Base-by-base conservation (phyloP, 2,113 vertebrate genomes). In the Xiphophorus hellerii region DNA sequence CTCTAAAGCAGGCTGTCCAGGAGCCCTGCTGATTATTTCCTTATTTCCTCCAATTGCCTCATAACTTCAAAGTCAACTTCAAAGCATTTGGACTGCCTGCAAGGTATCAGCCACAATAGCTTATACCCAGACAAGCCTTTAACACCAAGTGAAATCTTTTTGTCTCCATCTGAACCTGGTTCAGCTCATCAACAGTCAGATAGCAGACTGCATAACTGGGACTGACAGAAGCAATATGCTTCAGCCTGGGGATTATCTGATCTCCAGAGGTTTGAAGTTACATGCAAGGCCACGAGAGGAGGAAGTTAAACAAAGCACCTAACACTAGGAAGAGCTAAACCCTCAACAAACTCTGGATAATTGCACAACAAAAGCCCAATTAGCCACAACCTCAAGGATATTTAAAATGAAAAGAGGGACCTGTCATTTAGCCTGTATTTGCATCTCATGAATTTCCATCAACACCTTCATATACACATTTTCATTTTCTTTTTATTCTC, bases 281-380 rank as follows among this genome's bases (percentile, higher is more conserved):
- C 82, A 88, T 27, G 39, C 67, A 30, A 83, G 85, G 87, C 88
- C 83, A 82, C 61, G 61, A 87, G 82, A 79, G 76, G 81, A 84
- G 87, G 84, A 92, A 87, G 87, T 93, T 87, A 91, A 94, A 95
- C 91, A 94, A 93, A 92, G 86, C 84, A 80, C 87, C 92, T 88
- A 83, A 67, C 73, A 62, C 31, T 64, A 68, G 62, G 71, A 74
- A 80, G 62, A 33, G 69, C 75, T 93, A 94, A 95, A 92, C 80
- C 92, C 87, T 90, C 80, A 86, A 88, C 83, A 94, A 95, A 94
- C 93, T 87, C 79, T 63, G 84, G 37, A 30, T 95, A 94, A 95
- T 94, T 91, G 88, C 88, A 87, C 90, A 93, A 95, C 94, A 95
- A 94, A 94, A 88, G 88, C 87, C 91, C 93, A 95, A 94, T 95